Evolutionary conservation across 2,113 vertebrate species (phyloP).

Genomic region (Sakesphorus luctuosus): DNA sequence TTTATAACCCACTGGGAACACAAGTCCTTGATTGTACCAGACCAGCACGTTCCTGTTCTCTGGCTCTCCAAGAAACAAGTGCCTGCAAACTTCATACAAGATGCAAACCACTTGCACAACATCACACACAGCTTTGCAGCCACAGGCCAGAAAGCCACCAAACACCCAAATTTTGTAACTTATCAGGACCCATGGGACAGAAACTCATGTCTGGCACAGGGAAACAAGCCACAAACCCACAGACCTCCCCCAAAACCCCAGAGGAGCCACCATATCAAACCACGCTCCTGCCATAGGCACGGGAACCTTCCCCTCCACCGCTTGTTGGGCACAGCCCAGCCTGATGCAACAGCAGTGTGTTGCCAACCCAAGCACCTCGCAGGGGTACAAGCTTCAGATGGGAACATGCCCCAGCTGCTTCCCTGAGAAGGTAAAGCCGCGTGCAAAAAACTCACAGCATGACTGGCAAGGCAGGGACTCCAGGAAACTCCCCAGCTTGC

Average conservation of each 20-base stretch:
- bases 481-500: background rate
- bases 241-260: background rate
- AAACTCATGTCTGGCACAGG: background rate
- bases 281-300: background rate
- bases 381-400: background rate
- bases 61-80: background rate
- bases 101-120: background rate
- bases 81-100: background rate
- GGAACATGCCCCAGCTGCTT: background rate
- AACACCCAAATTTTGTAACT: background rate
- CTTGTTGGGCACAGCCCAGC: background rate
- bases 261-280: background rate
- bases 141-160: constrained; percentile 1
- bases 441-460: background rate
- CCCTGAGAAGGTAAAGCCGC: background rate
- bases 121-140: background rate
- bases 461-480: background rate
- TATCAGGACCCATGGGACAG: background rate
- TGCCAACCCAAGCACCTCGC: constrained; percentile 27
- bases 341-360: constrained; percentile 6
- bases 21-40: background rate
- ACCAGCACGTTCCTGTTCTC: background rate
- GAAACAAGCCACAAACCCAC: background rate
- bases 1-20: background rate
- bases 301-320: accelerated